Conservation (phyloP, 2,797 vertebrate genomes). For the Acanthis flammea region DNA sequence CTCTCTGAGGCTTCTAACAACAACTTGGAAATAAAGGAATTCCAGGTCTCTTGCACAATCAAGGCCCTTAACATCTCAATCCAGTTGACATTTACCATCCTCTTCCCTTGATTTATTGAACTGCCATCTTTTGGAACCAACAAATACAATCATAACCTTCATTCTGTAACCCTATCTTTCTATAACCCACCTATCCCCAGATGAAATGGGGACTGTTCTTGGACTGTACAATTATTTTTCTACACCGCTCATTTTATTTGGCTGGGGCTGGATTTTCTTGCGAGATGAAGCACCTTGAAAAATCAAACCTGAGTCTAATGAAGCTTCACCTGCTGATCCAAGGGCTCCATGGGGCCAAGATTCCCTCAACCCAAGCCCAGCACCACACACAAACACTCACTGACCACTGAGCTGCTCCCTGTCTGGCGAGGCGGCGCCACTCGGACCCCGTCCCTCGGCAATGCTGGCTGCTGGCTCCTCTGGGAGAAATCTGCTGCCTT, state of each 20-base stretch:
- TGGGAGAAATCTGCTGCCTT: not conserved
- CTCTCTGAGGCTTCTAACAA: not conserved
- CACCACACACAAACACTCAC: not conserved
- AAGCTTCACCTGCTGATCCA: not conserved
- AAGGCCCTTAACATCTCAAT: not conserved
- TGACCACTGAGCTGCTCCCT: not conserved
- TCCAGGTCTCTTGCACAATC: not conserved
- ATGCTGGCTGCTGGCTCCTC: not conserved
- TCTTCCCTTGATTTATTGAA: not conserved
- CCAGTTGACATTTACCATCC: not conserved
- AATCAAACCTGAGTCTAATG: not conserved
- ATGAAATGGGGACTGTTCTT: not conserved
- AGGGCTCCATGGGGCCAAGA: not conserved
- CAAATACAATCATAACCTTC: not conserved
- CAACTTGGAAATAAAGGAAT: not conserved
- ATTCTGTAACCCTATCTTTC: not conserved
- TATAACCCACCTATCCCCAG: not conserved
- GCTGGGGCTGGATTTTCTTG: not conserved
- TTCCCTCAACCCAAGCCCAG: not conserved
- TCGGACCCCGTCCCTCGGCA: rapidly evolving
- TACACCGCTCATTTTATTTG: not conserved
- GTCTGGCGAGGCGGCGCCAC: rapidly evolving
- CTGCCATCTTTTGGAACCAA: not conserved
- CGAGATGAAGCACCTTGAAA: not conserved
- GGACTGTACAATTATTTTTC: not conserved